Evolutionary conservation across 2,113 vertebrate genomes (phyloP), one percentile per base, ranked within the genome.

Genomic region (Pelecanus crispus): DNA sequence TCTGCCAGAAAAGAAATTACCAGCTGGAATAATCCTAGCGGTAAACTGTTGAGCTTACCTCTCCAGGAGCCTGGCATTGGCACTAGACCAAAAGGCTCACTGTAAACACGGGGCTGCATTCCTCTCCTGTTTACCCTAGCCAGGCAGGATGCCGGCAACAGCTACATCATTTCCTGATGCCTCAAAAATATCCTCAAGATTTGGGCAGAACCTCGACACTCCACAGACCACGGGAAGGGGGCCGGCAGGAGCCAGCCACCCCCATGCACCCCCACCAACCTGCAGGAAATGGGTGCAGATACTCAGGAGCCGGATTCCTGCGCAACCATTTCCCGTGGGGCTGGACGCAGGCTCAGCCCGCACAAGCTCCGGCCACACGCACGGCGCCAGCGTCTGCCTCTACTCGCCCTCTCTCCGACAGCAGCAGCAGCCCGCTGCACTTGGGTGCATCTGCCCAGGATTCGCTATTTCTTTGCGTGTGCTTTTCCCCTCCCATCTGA

Each of bases 361-460:
- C 0, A 0, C 15, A 22, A 52, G 66, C 38, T 11, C 26, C 0
- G 1, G 71, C 17, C 68, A n/a, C 22, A 8, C 1, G 4, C 26
- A 11, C 42, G 1, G 6, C 5, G 7, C 3, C 12, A 14, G 50
- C 2, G 21, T 8, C 42, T 36, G 85, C 74, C 44, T 36, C 56
- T 50, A 1, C 63, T 50, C 4, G 1, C 17, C 26, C 36, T 32
- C n/a, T 42, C 58, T 13, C 38, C 3, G 1, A 25, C 0, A 15
- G 56, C 87, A 74, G 78, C 38, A 44, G 49, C 55, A 53, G 40
- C 31, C 21, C 13, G 2, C 40, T 14, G 21, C 15, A 2, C 42
- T 5, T 9, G 26, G 32, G 11, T 14, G 21, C 42, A 17, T 17
- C 82, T 66, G 72, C 36, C 40, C 28, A 45, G 59, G 11, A 59